Percentiles rank a stretch among this genome's conserved stretches.
These are phyloP conservation scores for Apotomis capreana DNA, from an alignment of 2,888 invertebrate species.

Conservation along the genomic window DNA sequence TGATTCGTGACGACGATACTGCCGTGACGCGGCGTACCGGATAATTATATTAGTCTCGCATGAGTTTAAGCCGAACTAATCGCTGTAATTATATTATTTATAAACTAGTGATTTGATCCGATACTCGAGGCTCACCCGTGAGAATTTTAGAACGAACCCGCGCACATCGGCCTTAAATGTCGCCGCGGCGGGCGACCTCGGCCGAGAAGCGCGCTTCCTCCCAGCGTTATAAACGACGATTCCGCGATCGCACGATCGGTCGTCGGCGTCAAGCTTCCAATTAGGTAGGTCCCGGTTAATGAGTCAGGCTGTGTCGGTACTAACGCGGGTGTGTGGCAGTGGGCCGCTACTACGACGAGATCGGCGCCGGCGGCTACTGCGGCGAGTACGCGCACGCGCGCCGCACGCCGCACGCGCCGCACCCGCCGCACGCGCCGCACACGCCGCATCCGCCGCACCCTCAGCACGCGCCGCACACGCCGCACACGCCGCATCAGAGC, in stretches of 20 bases:
- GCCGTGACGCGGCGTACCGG: neutral
- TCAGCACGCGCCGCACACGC: constrained; percentile 44
- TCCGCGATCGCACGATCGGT: constrained; percentile 31
- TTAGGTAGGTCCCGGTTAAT: constrained; percentile 67
- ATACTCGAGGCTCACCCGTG: neutral
- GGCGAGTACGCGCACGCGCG: constrained; percentile 68
- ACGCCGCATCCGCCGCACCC: constrained; percentile 45
- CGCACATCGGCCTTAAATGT: neutral
- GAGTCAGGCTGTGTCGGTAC: constrained; percentile 43
- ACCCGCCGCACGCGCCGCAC: constrained; percentile 57
- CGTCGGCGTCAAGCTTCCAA: constrained; percentile 42
- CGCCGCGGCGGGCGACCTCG: neutral
- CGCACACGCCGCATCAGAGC: constrained; percentile 48
- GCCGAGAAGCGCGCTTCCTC: constrained; percentile 16
- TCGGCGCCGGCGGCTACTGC: constrained; percentile 70
- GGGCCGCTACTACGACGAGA: constrained; percentile 80
- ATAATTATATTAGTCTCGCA: constrained; percentile 28
- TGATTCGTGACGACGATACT: constrained; percentile 16
- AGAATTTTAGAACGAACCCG: constrained; percentile 18
- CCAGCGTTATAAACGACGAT: constrained; percentile 18
- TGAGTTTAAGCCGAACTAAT: constrained; percentile 35
- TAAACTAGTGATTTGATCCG: constrained; percentile 13
- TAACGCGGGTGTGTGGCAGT: constrained; percentile 79
- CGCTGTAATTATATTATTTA: constrained; percentile 23
- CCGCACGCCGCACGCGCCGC: constrained; percentile 59